Percentiles rank a stretch among this genome's conserved stretches.
phyloP scores from a whole-genome alignment of 2,113 vertebrate species.

The Ptychochromis oligacanthus region DNA sequence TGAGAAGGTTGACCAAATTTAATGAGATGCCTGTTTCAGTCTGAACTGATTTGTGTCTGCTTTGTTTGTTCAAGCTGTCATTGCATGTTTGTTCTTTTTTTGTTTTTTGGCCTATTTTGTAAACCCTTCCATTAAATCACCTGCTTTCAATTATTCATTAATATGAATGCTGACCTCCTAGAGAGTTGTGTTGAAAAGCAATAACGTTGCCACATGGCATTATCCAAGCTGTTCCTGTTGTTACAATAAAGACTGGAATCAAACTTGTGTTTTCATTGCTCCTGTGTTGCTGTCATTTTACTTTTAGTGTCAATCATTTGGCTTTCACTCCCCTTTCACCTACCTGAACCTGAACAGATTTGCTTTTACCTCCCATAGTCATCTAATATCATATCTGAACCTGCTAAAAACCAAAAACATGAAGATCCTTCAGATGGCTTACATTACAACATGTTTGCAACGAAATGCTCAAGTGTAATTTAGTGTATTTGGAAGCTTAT shows the following conservation, averaged over 20 bases:
- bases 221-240: constrained; percentile 44
- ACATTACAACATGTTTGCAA: constrained; percentile 7
- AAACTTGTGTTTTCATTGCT: constrained; percentile 62
- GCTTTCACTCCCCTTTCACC: not conserved
- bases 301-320: constrained; percentile 17
- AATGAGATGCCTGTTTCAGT: not conserved
- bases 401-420: not conserved
- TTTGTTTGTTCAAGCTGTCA: constrained; percentile 34
- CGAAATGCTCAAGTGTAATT: not conserved
- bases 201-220: constrained; percentile 32
- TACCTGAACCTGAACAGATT: not conserved
- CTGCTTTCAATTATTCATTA: constrained; percentile 36
- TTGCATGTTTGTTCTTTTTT: constrained; percentile 42
- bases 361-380: not conserved
- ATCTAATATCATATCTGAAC: constrained; percentile 12
- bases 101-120: constrained; percentile 51
- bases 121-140: constrained; percentile 60
- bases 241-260: constrained; percentile 75
- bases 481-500: not conserved
- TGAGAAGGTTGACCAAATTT: constrained; percentile 16
- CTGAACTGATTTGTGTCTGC: constrained; percentile 27
- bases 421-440: not conserved
- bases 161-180: constrained; percentile 13
- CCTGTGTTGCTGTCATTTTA: constrained; percentile 22
- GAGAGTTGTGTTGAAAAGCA: constrained; percentile 33